Evolutionary conservation across 1,140 invertebrate genomes (phyloP), one percentile per base, ranked within the genome.

Genomic region (Chrysopa pallens): DNA sequence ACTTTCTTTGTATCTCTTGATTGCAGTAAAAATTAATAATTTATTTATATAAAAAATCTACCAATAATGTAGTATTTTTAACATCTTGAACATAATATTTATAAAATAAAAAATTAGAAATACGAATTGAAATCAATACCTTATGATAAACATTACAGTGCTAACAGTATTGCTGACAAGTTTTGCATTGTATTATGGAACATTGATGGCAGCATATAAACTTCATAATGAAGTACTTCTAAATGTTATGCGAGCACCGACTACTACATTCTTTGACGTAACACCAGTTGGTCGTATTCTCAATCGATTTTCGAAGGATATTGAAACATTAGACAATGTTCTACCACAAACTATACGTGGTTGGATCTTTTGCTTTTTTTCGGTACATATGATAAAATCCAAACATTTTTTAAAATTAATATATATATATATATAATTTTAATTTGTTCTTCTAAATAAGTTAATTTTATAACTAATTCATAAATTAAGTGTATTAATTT

Each of bases 231-330:
- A 63, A 39, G 61, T 87, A 52, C 73, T 93, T 42, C 58, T 61
- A 45, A 71, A 76, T 55, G 69, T 81, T 46, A 65, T 91, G 50
- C 73, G 73, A 48, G 72, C 73, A 49, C 85, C 86, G 36, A 63
- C 63, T 50, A 69, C 71, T 51, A 73, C 69, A 48, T 89, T 90
- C 68, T 91, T 85, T 69, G 87, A 92, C 62, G 76, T 81, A 50
- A 89, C 86, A 50, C 86, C 87, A 38, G 58, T 80, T 45, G 87
- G 87, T 53, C 71, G 87, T 55, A 74, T 89, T 53, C 66, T 90
- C 51, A 89, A 88, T 67, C 71, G 83, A 52, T 89, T 92, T 66
- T 74, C 75, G 61, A 85, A 83, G 64, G 86, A 88, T 67, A 69
- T 88, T 48, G 82, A 88, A 59, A 71, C 72, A 49, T 64, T 84